A percentile compares a stretch with the other conserved stretches of the same genome.
Conservation (phyloP, 2,888 invertebrate species). For the Hydraecia micacea region DNA sequence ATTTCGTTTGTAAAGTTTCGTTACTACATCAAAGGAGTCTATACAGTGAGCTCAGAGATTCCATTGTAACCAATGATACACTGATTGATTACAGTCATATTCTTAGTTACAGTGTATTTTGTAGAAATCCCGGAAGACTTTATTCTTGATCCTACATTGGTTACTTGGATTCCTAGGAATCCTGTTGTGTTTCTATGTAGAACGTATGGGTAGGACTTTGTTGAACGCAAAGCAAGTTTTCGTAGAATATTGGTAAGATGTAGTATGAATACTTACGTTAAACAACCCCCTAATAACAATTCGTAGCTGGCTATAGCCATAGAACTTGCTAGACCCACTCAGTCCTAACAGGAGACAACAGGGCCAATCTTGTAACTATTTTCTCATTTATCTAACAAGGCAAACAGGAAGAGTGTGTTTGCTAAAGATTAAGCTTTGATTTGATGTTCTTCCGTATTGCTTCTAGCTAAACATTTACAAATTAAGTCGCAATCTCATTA, state of each 20-base stretch:
- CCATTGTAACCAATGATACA: slow-evolving; percentile 6
- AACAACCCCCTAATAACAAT: not conserved
- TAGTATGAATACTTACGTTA: not conserved
- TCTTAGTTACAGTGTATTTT: not conserved
- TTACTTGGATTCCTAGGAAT: slow-evolving; percentile 2
- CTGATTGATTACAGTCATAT: not conserved
- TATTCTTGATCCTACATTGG: slow-evolving; percentile 2
- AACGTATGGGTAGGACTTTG: slow-evolving; percentile 10
- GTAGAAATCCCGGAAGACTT: not conserved
- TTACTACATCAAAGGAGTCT: not conserved
- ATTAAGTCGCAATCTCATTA: not conserved
- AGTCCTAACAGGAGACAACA: slow-evolving; percentile 8
- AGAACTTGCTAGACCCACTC: slow-evolving; percentile 5
- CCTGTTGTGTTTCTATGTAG: slow-evolving; percentile 9
- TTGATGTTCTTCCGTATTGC: not conserved
- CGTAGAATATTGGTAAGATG: not conserved
- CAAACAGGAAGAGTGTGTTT: slow-evolving; percentile 28
- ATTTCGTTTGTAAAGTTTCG: slow-evolving; percentile 3
- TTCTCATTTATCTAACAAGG: slow-evolving; percentile 35
- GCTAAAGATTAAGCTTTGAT: slow-evolving; percentile 16
- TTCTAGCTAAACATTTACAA: not conserved
- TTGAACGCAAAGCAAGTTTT: slow-evolving; percentile 13
- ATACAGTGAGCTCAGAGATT: slow-evolving; percentile 13
- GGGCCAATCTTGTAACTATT: slow-evolving; percentile 30
- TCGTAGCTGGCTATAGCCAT: not conserved